Evolutionary conservation across 2,797 vertebrate genomes (phyloP).

Genomic region (Lepus oiostolus): DNA sequence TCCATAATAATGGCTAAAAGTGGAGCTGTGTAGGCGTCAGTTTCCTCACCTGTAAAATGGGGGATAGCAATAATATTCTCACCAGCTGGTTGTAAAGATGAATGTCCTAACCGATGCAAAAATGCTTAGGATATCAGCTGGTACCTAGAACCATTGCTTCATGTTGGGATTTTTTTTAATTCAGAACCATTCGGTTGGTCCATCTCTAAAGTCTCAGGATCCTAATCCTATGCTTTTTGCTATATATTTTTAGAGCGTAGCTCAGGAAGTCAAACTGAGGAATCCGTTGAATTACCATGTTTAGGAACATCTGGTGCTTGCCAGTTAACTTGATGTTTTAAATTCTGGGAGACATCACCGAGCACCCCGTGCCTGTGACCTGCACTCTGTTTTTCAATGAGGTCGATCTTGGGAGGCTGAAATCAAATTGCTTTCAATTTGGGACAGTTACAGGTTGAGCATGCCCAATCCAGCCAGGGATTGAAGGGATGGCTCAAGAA

Average conservation of each 20-base stretch:
- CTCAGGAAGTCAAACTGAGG: background rate
- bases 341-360: background rate
- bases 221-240: background rate
- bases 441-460: too few relatives aligned
- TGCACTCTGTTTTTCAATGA: background rate
- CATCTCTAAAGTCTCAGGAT: background rate
- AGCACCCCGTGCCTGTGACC: background rate
- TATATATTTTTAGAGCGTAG: constrained; percentile 13
- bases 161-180: background rate
- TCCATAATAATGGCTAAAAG: constrained; percentile 3
- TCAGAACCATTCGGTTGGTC: background rate
- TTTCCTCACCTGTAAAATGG: constrained; percentile 6
- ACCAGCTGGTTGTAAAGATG: background rate
- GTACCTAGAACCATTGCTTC: background rate
- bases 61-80: background rate
- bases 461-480: too few relatives aligned
- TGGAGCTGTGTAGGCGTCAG: background rate
- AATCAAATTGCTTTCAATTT: background rate
- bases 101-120: background rate
- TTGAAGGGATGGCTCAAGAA: background rate
- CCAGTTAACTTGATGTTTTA: constrained; percentile 8
- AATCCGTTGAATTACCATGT: background rate
- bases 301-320: background rate
- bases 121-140: background rate
- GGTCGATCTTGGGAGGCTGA: constrained; percentile 9